phyloP scores from a whole-genome alignment of 2,113 vertebrate genomes.

The Glareola pratincola region DNA sequence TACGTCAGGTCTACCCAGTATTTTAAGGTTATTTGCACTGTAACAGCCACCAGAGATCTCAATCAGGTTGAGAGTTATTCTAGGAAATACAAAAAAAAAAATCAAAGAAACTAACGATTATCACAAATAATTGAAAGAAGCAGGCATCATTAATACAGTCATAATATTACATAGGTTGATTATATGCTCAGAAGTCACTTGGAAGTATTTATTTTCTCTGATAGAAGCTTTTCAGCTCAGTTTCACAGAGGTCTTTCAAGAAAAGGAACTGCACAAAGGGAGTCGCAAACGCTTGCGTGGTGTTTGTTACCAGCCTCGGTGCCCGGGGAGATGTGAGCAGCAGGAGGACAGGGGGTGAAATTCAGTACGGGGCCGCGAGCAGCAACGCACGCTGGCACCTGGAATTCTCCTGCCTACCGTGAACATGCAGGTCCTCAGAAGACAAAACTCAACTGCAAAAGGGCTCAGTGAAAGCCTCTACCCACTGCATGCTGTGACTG shows the following conservation, averaged over 20 bases:
- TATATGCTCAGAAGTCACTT: not conserved
- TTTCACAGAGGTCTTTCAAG: not conserved
- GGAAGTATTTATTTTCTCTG: not conserved
- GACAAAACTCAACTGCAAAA: not conserved
- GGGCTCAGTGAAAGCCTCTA: not conserved
- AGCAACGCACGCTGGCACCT: not conserved
- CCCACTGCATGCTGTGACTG: not conserved
- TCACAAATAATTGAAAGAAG: not conserved
- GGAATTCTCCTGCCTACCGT: not conserved
- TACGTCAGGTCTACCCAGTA: not conserved
- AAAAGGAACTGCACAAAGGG: not conserved
- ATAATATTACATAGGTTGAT: not conserved
- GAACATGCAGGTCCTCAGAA: not conserved
- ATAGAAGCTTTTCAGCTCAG: not conserved
- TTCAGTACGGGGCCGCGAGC: accelerated
- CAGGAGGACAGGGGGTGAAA: accelerated
- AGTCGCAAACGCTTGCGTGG: not conserved
- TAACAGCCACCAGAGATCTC: not conserved
- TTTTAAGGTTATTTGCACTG: not conserved
- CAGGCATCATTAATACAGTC: not conserved
- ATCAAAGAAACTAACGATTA: not conserved
- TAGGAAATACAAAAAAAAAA: not conserved
- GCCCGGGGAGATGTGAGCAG: accelerated
- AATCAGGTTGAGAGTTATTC: not conserved
- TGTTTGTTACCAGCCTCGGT: not conserved